Base-by-base conservation (phyloP, 2,113 vertebrate genomes). In the Cebidichthys violaceus region DNA sequence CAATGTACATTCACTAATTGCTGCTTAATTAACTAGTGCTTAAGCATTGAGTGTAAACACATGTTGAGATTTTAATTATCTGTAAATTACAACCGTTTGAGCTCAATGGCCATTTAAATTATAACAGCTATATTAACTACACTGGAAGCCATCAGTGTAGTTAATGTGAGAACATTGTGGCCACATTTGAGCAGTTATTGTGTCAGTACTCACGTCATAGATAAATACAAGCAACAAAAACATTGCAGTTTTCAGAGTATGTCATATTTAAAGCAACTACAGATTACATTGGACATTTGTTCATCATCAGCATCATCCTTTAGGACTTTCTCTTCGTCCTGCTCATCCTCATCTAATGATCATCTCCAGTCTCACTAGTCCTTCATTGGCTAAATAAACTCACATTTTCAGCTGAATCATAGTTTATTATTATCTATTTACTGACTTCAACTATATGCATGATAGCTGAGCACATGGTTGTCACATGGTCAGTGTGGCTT, bases 61-160 rank as follows among this genome's bases (percentile, higher is more conserved):
- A 35, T 45, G 33, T 47, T 45, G 20, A 71, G 5, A 54, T 10
- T 75, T 70, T 20, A 69, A 78, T 82, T 41, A 59, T 77, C 24
- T 31, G 13, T 4, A 62, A 54, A 17, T 62, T 73, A 47, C 17
- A 39, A 45, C 37, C 33, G 15, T 54, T 39, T 57, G 45, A 10
- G 9, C 57, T 15, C 7, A 31, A 8, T 15, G 22, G 39, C 20
- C 13, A 11, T 73, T 67, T 74, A 43, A 68, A 68, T 54, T 41
- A 54, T 4, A 68, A 52, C 54, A 62, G 62, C 52, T 50, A 4
- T 22, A 77, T 60, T 33, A 50, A 29, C 35, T 37, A 29, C 33
- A 55, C 55, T 74, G 54, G 3, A 52, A 18, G 43, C 52, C 41
- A 52, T 71, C 37, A 14, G 14, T 52, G 39, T 61, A n/a, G 47